Percentiles rank a stretch among this genome's conserved stretches.
Conservation (phyloP, 1,140 invertebrate genomes). For the Plutomurus gul region DNA sequence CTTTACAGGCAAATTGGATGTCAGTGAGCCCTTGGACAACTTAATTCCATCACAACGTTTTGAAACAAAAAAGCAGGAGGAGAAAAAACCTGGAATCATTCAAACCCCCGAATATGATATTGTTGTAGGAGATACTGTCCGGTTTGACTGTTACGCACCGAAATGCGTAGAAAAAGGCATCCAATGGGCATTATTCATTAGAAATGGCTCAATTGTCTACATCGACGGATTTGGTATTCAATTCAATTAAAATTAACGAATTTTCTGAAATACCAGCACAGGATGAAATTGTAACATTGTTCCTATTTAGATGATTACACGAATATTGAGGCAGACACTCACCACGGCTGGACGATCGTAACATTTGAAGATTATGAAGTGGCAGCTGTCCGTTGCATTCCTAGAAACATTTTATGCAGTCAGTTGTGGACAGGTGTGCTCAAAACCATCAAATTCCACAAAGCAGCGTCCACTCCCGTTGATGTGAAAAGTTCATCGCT, state of each 20-base stretch:
- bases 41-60: neutral
- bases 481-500: no score
- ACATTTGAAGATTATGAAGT: neutral
- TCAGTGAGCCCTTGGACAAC: neutral
- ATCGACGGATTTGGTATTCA: constrained; percentile 1
- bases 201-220: neutral
- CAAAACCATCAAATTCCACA: neutral
- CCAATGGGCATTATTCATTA: neutral
- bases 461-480: neutral
- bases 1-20: neutral
- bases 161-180: neutral
- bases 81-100: neutral
- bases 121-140: neutral
- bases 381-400: neutral
- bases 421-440: neutral
- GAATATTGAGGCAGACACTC: neutral
- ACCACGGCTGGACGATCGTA: neutral
- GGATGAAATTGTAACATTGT: neutral
- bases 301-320: neutral
- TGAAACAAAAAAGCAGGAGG: neutral
- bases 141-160: constrained; percentile 30
- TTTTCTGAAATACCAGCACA: neutral
- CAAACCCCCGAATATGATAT: neutral
- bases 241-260: neutral
- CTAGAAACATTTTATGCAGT: neutral